Evolutionary conservation across 2,797 vertebrate genomes (phyloP).

Genomic region (Silurus aristotelis): DNA sequence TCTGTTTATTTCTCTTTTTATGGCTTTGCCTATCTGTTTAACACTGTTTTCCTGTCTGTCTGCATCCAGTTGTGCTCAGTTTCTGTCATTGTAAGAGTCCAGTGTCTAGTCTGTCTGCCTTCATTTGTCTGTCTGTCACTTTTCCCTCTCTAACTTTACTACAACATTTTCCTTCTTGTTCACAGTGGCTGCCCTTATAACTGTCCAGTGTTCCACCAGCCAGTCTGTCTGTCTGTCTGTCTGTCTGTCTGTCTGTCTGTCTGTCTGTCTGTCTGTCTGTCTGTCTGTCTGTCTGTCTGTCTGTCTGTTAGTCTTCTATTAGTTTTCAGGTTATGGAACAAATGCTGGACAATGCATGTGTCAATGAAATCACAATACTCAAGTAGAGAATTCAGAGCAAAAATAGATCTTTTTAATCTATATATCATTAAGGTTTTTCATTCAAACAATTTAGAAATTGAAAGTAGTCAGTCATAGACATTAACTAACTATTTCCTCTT

Average conservation of each 20-base stretch:
- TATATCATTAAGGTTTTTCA: neutral
- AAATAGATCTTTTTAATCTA: neutral
- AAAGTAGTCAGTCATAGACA: too few species aligned
- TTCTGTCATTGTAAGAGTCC: too few species aligned
- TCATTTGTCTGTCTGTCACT: neutral
- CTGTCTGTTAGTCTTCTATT: neutral
- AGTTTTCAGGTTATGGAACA: neutral
- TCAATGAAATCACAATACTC: neutral
- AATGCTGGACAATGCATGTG: neutral
- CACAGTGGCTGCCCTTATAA: too few species aligned
- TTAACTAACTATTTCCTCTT: neutral
- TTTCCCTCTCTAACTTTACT: neutral
- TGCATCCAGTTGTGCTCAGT: too few species aligned
- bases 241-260: neutral
- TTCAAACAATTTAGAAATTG: neutral
- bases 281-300: neutral
- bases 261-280: neutral
- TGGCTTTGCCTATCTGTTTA: too few species aligned
- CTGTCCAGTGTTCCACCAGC: too few species aligned
- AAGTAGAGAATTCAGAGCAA: neutral
- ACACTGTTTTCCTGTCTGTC: too few species aligned
- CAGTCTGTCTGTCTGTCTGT: neutral
- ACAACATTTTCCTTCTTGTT: neutral
- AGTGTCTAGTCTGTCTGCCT: neutral
- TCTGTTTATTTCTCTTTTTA: neutral